A percentile compares a stretch with the other conserved stretches of the same genome.
Evolutionary conservation across 2,888 invertebrate genomes (phyloP).

Genomic region (Odontomyia ornata): DNA sequence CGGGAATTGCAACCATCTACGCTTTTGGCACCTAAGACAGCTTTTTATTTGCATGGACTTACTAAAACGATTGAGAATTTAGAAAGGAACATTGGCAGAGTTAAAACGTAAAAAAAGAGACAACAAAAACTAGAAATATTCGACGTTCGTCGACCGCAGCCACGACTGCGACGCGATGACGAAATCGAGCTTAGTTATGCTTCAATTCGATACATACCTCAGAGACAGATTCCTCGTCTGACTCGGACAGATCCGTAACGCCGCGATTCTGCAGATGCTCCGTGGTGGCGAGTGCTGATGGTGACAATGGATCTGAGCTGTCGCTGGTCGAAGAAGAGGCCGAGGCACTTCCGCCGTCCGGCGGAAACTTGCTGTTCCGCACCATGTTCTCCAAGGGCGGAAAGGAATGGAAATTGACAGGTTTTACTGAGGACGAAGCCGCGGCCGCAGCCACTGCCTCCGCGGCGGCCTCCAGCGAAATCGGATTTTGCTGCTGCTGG

Average conservation of each 20-base stretch:
- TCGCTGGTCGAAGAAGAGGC: constrained; percentile 26
- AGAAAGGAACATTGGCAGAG: neutral
- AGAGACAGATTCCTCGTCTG: constrained; percentile 95
- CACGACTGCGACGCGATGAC: neutral
- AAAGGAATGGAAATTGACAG: constrained; percentile 54
- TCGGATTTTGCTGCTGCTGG: constrained; percentile 53
- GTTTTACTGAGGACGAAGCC: constrained; percentile 52
- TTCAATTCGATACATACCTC: constrained; percentile 74
- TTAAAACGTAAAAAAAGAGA: constrained; percentile 23
- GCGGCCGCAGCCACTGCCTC: constrained; percentile 5
- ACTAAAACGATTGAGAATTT: neutral
- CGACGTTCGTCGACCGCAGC: neutral
- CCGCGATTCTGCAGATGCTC: constrained; percentile 77
- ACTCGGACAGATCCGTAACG: constrained; percentile 94
- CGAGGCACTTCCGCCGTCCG: constrained; percentile 33
- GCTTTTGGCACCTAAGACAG: neutral
- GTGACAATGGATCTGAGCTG: constrained; percentile 12
- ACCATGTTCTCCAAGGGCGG: constrained; percentile 47
- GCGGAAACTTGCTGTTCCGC: constrained; percentile 64
- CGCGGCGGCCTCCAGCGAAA: constrained; percentile 27
- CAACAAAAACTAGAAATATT: neutral
- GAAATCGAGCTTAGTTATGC: neutral
- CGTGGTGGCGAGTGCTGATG: constrained; percentile 6
- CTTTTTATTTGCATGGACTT: neutral
- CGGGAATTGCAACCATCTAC: too few relatives aligned